phyloP scores from a whole-genome alignment of 2,113 vertebrate species.

The Helogale parvula region DNA sequence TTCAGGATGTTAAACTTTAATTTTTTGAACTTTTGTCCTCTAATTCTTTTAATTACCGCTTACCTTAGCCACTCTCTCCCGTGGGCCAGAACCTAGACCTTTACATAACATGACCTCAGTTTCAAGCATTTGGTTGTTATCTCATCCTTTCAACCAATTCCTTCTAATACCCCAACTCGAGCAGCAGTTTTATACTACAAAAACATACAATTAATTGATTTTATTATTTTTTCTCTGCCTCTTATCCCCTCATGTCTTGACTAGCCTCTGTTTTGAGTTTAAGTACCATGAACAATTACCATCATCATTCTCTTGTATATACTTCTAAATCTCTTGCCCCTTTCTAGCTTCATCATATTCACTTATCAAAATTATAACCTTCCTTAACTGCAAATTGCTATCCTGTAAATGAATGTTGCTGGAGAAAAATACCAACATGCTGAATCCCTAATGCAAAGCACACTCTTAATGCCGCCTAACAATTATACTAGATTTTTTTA shows the following conservation, averaged over 20 bases:
- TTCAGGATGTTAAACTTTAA: neutral
- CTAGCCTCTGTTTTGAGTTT: neutral
- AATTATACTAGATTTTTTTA: constrained; percentile 29
- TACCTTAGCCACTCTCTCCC: neutral
- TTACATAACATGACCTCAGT: neutral
- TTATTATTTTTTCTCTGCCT: neutral
- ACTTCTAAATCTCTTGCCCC: neutral
- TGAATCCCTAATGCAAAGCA: neutral
- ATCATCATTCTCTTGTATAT: neutral
- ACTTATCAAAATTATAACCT: neutral
- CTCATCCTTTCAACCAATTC: neutral
- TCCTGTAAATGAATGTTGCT: neutral
- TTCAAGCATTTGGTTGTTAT: neutral
- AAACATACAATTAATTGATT: neutral
- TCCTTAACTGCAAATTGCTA: neutral
- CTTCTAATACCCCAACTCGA: neutral
- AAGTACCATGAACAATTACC: neutral
- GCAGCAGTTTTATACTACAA: neutral
- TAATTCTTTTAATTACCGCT: neutral
- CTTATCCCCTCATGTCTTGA: neutral
- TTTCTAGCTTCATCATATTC: neutral
- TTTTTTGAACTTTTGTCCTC: neutral
- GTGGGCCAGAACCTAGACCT: neutral
- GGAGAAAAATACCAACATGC: neutral
- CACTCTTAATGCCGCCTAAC: neutral